phyloP scores from a whole-genome alignment of 1,140 invertebrate genomes.

The Hyles euphorbiae region DNA sequence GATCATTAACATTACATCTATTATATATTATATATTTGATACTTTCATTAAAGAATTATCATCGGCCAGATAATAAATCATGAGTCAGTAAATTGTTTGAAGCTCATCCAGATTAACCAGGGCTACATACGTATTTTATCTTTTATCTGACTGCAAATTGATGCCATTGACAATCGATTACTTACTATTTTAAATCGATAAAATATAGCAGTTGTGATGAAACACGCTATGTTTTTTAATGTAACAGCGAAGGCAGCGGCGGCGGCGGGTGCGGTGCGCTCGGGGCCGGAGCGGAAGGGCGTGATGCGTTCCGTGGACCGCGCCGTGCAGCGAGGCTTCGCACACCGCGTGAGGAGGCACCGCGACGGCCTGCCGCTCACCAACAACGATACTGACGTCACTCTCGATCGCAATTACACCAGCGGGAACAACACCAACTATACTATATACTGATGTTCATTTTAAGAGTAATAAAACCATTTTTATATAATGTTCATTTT shows the following conservation, averaged over 20 bases:
- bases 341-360: slow-evolving; percentile 34
- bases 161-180: no score
- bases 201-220: no score
- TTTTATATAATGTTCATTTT: neutral
- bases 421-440: neutral
- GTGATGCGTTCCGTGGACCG: slow-evolving; percentile 46
- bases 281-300: slow-evolving; percentile 24
- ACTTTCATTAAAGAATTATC: no score
- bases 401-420: slow-evolving; percentile 5
- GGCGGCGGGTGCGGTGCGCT: slow-evolving; percentile 41
- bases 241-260: slow-evolving; percentile 48
- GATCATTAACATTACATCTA: no score
- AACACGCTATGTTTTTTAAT: neutral
- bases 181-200: no score
- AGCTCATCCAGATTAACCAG: no score
- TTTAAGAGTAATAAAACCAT: slow-evolving; percentile 3
- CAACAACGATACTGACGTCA: slow-evolving; percentile 19
- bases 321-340: slow-evolving; percentile 34
- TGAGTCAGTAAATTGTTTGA: no score
- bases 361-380: slow-evolving; percentile 24
- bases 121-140: no score
- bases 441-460: neutral
- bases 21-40: no score
- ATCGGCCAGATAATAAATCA: no score
- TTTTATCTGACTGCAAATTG: no score